Percentiles rank a stretch among this genome's conserved stretches.
Conservation (phyloP, 2,888 invertebrate species). For the Glyphotaelius pellucidus region DNA sequence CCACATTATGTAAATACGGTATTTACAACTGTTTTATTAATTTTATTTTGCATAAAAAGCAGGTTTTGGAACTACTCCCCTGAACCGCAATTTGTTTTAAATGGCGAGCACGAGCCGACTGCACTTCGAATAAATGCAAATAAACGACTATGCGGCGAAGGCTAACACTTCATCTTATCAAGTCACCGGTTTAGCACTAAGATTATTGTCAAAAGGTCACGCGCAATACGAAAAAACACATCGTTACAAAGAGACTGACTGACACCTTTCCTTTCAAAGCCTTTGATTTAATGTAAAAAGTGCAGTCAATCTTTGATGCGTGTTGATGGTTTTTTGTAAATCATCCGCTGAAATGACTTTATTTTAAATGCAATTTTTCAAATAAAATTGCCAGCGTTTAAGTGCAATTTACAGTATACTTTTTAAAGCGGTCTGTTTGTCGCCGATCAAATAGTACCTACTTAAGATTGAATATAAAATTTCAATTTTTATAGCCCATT, state of each 20-base stretch:
- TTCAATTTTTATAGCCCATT: background rate
- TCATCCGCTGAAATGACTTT: background rate
- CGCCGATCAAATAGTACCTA: background rate
- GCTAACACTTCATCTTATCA: slow-evolving; percentile 9
- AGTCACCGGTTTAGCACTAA: background rate
- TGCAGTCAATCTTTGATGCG: background rate
- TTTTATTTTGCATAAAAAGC: background rate
- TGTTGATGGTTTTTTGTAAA: background rate
- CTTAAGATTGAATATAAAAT: background rate
- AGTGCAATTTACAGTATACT: background rate
- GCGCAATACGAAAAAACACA: background rate
- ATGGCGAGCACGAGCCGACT: slow-evolving; percentile 39
- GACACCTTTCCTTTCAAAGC: background rate
- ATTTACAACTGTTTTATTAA: background rate
- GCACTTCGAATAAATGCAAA: slow-evolving; percentile 45
- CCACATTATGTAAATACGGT: background rate
- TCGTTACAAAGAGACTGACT: background rate
- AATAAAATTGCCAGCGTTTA: background rate
- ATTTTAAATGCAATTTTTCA: background rate
- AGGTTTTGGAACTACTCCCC: slow-evolving; percentile 1
- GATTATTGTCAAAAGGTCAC: background rate
- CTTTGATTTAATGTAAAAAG: background rate
- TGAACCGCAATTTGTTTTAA: slow-evolving; percentile 43
- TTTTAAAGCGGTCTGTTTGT: background rate
- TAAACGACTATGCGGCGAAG: slow-evolving; percentile 22